Base-by-base conservation (phyloP, 2,888 invertebrate species). In the Amiota mariae region DNA sequence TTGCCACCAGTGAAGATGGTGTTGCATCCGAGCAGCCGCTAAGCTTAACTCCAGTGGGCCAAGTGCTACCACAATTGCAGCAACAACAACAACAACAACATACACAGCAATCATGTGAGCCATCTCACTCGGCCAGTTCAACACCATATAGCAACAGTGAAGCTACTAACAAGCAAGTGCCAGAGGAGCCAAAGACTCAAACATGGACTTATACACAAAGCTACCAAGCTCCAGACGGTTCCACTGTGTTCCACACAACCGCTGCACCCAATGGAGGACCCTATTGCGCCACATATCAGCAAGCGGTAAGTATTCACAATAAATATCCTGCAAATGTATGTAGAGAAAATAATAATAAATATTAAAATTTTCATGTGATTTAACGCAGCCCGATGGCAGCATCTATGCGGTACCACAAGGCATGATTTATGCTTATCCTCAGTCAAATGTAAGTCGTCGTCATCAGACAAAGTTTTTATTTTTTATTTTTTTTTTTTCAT, bases 261-360 rank as follows among this genome's bases (percentile, higher is more conserved):
- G 83, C 82, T 57, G 82, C 89, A 76, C 82, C 87, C 63, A 88
- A 85, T 77, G 85, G 84, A 66, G 79, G 86, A 77, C 87, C 87
- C 73, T 89, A 90, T 78, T 87, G 89, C 79, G 81, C 90, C 75
- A 88, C 90, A 88, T 90, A 90, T 90, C 90, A 90, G 82, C 90
- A 89, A 82, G 90, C 85, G 85, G 90, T 90, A 75, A 82, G 87
- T 76, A 3, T 46, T 49, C 4, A 18, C 1, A 11, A 51, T 51
- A 51, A 59, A 59, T 12, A 20, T 20, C 59, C 54, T 15, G 9
- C 54, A 15, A 15, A n/a, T 15, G 15, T 20, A 1, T 15, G 36
- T 6, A 6, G 36, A 36, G 36, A 36, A 36, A 6, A 36, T n/a
- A n/a, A n/a, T n/a, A n/a, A n/a, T n/a, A 36, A 36, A 36, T 6